phyloP scores from a whole-genome alignment of 2,113 vertebrate species.

The Lophura nycthemera region DNA sequence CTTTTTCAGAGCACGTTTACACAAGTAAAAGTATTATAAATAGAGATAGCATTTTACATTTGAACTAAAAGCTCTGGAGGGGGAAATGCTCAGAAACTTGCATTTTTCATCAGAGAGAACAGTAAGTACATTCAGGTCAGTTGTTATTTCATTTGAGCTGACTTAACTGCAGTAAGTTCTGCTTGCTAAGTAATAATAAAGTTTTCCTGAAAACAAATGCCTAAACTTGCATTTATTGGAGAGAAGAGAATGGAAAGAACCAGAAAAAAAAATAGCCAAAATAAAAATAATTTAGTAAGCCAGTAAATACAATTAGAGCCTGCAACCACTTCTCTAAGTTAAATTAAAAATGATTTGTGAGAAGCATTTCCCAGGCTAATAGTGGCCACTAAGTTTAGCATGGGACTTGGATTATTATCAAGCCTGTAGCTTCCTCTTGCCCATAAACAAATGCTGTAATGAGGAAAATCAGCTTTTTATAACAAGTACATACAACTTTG shows the following conservation, averaged over 20 bases:
- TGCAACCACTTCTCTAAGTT: neutral
- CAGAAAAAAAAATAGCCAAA: neutral
- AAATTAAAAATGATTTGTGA: neutral
- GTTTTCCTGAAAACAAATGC: neutral
- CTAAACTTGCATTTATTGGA: neutral
- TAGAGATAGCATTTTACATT: neutral
- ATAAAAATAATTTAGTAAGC: neutral
- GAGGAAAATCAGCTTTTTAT: neutral
- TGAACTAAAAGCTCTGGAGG: neutral
- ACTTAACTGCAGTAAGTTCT: neutral
- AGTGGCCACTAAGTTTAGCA: neutral
- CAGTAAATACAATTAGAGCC: neutral
- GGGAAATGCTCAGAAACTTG: neutral
- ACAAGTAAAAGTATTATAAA: neutral
- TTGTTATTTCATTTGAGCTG: neutral
- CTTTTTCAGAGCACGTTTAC: neutral
- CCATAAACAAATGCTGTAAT: neutral
- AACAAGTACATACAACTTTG: neutral
- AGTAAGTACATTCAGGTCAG: neutral
- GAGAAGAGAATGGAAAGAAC: neutral
- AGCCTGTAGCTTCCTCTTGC: neutral
- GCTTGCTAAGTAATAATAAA: neutral
- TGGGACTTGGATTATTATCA: neutral
- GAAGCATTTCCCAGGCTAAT: neutral
- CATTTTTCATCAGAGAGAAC: neutral